Conservation (phyloP, 2,113 vertebrate genomes). For the Pachypanchax playfairii region DNA sequence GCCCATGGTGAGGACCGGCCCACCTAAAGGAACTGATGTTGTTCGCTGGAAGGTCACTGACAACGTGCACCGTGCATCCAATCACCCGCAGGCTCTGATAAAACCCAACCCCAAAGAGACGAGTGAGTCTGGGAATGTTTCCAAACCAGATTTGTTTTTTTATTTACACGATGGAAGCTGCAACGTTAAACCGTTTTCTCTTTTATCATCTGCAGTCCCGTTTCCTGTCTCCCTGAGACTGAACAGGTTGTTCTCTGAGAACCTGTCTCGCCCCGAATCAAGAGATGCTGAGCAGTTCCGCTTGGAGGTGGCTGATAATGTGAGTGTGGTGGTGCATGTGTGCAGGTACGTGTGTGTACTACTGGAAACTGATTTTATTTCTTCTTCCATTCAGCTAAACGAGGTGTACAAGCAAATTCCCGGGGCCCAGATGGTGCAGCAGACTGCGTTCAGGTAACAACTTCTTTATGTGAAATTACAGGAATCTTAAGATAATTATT, state of each 20-base stretch:
- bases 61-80: constrained; percentile 85
- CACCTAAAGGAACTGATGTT: constrained; percentile 86
- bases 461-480: background rate
- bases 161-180: background rate
- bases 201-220: constrained; percentile 78
- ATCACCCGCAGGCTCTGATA: constrained; percentile 68
- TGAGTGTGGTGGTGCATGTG: constrained; percentile 66
- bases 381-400: constrained; percentile 81
- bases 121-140: constrained; percentile 72
- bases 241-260: constrained; percentile 86
- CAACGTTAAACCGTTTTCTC: background rate
- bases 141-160: rapidly evolving
- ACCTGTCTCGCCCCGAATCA: constrained; percentile 80
- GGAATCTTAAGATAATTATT: too few species aligned
- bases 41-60: constrained; percentile 95
- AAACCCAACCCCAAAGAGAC: constrained; percentile 84
- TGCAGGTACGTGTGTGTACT: constrained; percentile 5
- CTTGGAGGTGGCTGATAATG: constrained; percentile 90
- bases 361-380: constrained; percentile 40
- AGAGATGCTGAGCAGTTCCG: constrained; percentile 85
- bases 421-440: constrained; percentile 85
- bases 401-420: constrained; percentile 88
- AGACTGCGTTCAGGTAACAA: constrained; percentile 90
- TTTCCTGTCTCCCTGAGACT: constrained; percentile 90
- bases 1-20: constrained; percentile 87